These are phyloP conservation scores for Brachylomia viminalis DNA, from an alignment of 2,888 invertebrate species.

Conservation along the genomic window DNA sequence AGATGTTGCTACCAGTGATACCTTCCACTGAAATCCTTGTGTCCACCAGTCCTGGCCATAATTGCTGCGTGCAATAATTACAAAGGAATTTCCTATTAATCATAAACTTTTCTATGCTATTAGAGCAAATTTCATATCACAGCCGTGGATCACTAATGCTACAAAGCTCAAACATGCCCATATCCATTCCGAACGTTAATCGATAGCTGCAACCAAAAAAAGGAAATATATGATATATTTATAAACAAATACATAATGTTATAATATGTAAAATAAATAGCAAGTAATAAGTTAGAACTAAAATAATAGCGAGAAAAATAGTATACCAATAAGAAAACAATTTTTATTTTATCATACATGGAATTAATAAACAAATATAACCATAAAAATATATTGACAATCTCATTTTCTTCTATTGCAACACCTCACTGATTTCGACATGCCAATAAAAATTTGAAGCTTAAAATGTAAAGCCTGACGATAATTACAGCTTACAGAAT, in stretches of 20 bases:
- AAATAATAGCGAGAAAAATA: conserved; percentile 22
- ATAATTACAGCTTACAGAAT: conserved; percentile 14
- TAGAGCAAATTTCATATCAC: conserved; percentile 87
- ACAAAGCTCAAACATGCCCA: conserved; percentile 89
- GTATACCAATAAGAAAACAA: conserved; percentile 7
- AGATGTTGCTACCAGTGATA: conserved; percentile 91
- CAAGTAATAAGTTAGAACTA: conserved; percentile 11
- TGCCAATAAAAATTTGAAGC: conserved; percentile 50
- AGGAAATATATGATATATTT: conserved; percentile 73
- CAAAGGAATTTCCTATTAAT: conserved; percentile 83
- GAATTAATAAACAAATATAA: conserved; percentile 21
- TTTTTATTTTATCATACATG: conserved; percentile 16
- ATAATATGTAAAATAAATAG: conserved; percentile 52
- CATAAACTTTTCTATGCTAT: conserved; percentile 72
- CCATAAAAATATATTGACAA: conserved; percentile 7
- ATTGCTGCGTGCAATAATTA: conserved; percentile 89
- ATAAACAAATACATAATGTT: conserved; percentile 56
- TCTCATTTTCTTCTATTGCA: conserved; percentile 8
- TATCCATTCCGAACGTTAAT: conserved; percentile 89
- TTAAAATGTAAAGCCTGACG: conserved; percentile 35
- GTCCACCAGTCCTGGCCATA: conserved; percentile 91
- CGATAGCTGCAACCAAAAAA: conserved; percentile 89
- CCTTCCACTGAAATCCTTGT: conserved; percentile 92
- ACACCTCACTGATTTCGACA: conserved; percentile 23
- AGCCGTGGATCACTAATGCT: conserved; percentile 85